Conservation (phyloP, 2,888 invertebrate species). For the Andricus curvator region DNA sequence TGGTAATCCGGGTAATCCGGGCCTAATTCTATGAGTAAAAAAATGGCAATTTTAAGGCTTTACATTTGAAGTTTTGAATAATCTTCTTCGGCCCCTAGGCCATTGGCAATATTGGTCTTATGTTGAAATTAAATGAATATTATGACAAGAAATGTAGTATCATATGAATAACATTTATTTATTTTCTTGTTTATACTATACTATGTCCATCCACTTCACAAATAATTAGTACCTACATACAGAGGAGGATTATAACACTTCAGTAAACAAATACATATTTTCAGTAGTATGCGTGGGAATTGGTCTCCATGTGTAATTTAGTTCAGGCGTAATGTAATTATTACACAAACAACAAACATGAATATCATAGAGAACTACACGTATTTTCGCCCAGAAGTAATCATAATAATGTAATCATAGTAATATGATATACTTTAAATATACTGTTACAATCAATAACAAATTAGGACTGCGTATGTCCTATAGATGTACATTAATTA, state of each 20-base stretch:
- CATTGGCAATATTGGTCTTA: no score
- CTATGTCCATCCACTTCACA: slow-evolving; percentile 14
- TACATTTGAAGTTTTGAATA: no score
- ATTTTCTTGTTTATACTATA: background rate
- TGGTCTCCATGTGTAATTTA: background rate
- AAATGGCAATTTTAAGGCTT: no score
- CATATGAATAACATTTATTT: slow-evolving; percentile 25
- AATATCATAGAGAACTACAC: background rate
- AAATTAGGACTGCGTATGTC: background rate
- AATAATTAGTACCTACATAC: slow-evolving; percentile 1
- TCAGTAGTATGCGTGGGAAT: background rate
- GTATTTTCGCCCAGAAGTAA: background rate
- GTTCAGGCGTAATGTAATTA: background rate
- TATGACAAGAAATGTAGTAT: background rate
- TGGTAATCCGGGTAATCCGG: no score
- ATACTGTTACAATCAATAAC: background rate
- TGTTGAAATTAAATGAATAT: background rate
- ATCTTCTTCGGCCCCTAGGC: no score
- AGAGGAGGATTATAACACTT: slow-evolving; percentile 13
- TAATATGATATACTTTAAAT: background rate
- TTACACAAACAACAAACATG: slow-evolving; percentile 18
- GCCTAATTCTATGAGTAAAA: no score
- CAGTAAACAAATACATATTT: slow-evolving; percentile 16
- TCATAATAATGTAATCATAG: background rate
- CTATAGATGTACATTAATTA: slow-evolving; percentile 5